Evolutionary conservation across 2,113 vertebrate species (phyloP), one percentile per base, ranked within the genome.

Genomic region (Sialia sialis): DNA sequence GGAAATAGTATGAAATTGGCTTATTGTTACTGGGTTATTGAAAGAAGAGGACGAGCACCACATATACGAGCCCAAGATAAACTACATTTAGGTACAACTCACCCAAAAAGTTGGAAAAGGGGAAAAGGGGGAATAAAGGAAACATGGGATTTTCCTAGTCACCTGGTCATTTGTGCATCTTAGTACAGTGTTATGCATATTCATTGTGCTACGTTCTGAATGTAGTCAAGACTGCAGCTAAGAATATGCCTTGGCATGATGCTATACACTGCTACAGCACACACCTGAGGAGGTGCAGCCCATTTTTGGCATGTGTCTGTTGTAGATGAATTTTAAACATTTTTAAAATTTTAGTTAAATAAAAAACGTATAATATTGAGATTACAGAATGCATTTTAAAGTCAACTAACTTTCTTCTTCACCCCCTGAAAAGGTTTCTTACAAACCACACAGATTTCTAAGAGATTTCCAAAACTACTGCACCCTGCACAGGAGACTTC

Each of bases 311-410:
- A 38, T 39, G 20, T 23, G 2, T 29, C 13, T 54, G 1, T 30
- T 55, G 20, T 16, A 44, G 17, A 27, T 22, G 2, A 15, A 18
- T 34, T 44, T 78, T 36, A 29, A 1, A 14, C 1, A 21, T 6
- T 7, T 77, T 36, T 48, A 8, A 38, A 11, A 15, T 60, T 78
- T 60, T 68, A 68, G 18, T 67, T 51, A 30, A 78, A 34, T 69
- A 12, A 49, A 62, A 69, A 55, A 27, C 0, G 2, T 12, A 8
- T 7, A 10, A 56, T 34, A 27, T 43, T 2, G 0, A 48, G 7
- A 70, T 75, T 79, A 14, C 12, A 56, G 5, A 78, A 5, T 3
- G 43, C 7, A 27, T 4, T 22, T 80, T 86, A 26, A 69, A 72
- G 26, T 9, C 16, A 46, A 10, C 5, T 79, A 2, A 2, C 2